These are phyloP conservation scores for Bimastos eiseni DNA, from an alignment of 2,888 invertebrate genomes.

Conservation along the genomic window DNA sequence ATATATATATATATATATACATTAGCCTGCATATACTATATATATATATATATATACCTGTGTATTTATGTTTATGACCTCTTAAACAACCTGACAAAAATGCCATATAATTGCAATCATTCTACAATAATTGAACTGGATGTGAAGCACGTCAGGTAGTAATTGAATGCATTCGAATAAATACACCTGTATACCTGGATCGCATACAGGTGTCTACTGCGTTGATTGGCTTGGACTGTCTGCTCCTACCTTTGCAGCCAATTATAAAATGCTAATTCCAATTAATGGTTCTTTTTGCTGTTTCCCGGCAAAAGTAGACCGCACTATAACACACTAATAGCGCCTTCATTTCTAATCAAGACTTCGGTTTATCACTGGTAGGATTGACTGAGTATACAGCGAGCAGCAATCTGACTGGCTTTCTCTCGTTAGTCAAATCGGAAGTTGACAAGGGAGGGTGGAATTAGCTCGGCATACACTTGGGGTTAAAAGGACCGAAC, in stretches of 20 bases:
- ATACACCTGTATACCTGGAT: background rate
- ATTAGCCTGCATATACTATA: too few species aligned
- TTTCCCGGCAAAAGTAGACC: background rate
- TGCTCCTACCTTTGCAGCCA: background rate
- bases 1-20: background rate
- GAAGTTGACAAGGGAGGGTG: background rate
- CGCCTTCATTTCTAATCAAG: background rate
- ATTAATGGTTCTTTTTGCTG: background rate
- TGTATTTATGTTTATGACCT: background rate
- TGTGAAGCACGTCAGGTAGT: background rate
- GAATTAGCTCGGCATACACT: background rate
- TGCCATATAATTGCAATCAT: background rate
- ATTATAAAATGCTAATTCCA: slow-evolving; percentile 9
- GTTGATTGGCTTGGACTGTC: background rate
- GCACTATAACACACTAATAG: background rate
- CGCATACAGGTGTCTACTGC: background rate
- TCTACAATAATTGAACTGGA: background rate
- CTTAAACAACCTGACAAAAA: background rate
- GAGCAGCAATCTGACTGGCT: background rate
- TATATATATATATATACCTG: background rate
- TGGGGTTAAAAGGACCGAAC: too few species aligned
- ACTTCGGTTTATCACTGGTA: background rate
- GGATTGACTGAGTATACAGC: background rate
- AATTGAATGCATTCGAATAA: background rate
- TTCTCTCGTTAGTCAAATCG: background rate